A percentile compares a stretch with the other conserved stretches of the same genome.
Evolutionary conservation across 2,888 invertebrate genomes (phyloP).

Genomic region (Axea sp.): DNA sequence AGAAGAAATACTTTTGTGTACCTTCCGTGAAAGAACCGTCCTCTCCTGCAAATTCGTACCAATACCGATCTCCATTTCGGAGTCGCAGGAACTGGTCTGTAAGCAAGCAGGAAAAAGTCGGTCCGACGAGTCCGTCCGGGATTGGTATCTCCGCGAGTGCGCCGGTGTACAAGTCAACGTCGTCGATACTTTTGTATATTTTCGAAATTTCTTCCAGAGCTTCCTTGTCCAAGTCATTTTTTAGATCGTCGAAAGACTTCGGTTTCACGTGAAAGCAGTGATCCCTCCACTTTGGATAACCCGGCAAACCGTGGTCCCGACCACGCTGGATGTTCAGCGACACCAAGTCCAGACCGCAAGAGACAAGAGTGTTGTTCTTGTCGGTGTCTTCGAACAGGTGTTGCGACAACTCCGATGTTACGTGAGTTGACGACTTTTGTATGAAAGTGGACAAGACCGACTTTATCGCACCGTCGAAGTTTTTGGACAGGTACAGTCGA

Average conservation of each 20-base stretch:
- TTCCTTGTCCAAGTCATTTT: slow-evolving; percentile 83
- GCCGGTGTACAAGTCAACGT: slow-evolving; percentile 94
- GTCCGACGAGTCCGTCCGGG: slow-evolving; percentile 88
- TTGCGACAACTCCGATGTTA: slow-evolving; percentile 82
- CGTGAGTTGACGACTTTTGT: slow-evolving; percentile 76
- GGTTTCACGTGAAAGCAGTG: slow-evolving; percentile 86
- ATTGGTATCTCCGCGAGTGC: slow-evolving; percentile 89
- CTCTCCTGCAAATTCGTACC: slow-evolving; percentile 89
- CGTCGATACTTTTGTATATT: slow-evolving; percentile 88
- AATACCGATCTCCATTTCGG: slow-evolving; percentile 91
- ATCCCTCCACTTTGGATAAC: slow-evolving; percentile 88
- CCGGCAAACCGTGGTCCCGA: slow-evolving; percentile 91
- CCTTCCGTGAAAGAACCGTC: slow-evolving; percentile 85
- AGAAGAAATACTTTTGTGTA: too few relatives aligned
- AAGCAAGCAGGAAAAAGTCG: slow-evolving; percentile 91
- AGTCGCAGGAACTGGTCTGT: slow-evolving; percentile 91
- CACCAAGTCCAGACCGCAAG: slow-evolving; percentile 90
- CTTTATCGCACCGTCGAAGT: slow-evolving; percentile 83
- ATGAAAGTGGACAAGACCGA: slow-evolving; percentile 81
- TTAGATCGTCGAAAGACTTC: slow-evolving; percentile 84
- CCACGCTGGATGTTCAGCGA: slow-evolving; percentile 94
- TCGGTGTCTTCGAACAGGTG: slow-evolving; percentile 83
- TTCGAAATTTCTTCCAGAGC: slow-evolving; percentile 83
- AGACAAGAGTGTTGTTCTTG: slow-evolving; percentile 68
- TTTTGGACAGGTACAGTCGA: slow-evolving; percentile 83